A percentile compares a stretch with the other conserved stretches of the same genome.
Evolutionary conservation across 2,113 vertebrate species (phyloP).

Genomic region (Pseudorhombus dupliciocellatus): DNA sequence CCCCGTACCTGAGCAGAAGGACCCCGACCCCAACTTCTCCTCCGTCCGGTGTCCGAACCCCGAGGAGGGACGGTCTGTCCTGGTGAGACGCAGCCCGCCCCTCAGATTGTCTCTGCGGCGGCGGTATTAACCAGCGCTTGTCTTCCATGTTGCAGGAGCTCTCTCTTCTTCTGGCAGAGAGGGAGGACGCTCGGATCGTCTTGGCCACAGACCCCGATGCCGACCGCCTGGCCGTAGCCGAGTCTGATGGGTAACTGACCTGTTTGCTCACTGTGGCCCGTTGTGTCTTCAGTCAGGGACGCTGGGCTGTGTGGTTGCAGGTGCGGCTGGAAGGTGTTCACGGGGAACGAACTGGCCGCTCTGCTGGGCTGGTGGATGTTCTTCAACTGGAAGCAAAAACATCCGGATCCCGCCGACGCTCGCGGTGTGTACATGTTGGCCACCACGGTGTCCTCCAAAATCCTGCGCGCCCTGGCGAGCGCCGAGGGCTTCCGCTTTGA

Average conservation of each 20-base stretch:
- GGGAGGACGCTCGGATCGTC: conserved; percentile 84
- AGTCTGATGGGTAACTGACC: conserved; percentile 84
- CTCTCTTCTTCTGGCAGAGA: conserved; percentile 89
- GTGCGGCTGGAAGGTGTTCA: conserved; percentile 91
- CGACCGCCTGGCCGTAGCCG: conserved; percentile 92
- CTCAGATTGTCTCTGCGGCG: too few relatives aligned
- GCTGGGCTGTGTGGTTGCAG: conserved; percentile 67
- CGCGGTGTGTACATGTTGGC: conserved; percentile 89
- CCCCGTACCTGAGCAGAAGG: conserved; percentile 92
- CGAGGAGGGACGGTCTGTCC: conserved; percentile 92
- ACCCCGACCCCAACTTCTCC: conserved; percentile 93
- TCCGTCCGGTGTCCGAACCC: conserved; percentile 94
- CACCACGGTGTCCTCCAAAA: conserved; percentile 94
- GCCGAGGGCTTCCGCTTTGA: conserved; percentile 93
- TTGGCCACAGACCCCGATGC: conserved; percentile 96
- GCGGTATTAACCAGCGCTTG: too few relatives aligned
- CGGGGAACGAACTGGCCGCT: conserved; percentile 92
- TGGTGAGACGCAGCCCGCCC: too few relatives aligned
- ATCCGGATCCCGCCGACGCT: conserved; percentile 72
- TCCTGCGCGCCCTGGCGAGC: conserved; percentile 87
- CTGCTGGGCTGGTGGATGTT: conserved; percentile 98
- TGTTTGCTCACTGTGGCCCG: too few relatives aligned
- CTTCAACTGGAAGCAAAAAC: conserved; percentile 85
- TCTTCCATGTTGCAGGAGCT: conserved; percentile 79
- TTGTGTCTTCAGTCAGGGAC: too few relatives aligned